Base-by-base conservation (phyloP, 2,113 vertebrate genomes). In the Smithornis capensis region DNA sequence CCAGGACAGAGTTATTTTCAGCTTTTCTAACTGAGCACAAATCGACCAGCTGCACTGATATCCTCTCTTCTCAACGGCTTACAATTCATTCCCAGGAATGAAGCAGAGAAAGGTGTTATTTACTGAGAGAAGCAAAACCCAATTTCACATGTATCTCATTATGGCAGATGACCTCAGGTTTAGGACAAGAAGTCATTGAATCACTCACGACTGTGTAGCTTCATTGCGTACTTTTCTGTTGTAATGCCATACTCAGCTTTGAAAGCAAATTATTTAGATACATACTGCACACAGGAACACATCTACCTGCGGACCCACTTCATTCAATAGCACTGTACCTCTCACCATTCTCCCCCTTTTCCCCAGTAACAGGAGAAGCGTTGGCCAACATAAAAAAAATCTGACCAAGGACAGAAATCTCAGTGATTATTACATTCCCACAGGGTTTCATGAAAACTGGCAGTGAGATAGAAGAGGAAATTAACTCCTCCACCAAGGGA, bases 361-460 rank as follows among this genome's bases (percentile, higher is more conserved):
- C 45, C 19, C 16, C 59, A 80, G 67, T n/a, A 80, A 85, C 40
- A 29, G 25, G 75, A 90, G 88, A 63, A 85, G 33, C 40, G 19
- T 57, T 88, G 85, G 67, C 75, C 67, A 65, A 50, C 90, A 92
- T 92, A 92, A 96, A 92, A 95, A 57, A 80, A 64, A 73, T 83
- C 82, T 88, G 79, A 90, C 60, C 82, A 90, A 80, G 79, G 90
- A 67, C 88, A 93, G 67, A 83, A 95, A 80, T 83, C 83, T 92
- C 75, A 65, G 82, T 38, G 85, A 92, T 92, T 95, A 94, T 94
- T 94, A 83, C 83, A 57, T 93, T 93, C 85, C 79, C 82, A 86
- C 11, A 4, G 71, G 92, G 76, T 80, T 90, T 90, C 71, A 35
- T 33, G 74, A 84, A 91, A 87, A 71, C 85, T 88, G 83, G 68